These are phyloP conservation scores for Geococcyx californianus DNA, from an alignment of 2,113 vertebrate genomes.

Conservation along the genomic window DNA sequence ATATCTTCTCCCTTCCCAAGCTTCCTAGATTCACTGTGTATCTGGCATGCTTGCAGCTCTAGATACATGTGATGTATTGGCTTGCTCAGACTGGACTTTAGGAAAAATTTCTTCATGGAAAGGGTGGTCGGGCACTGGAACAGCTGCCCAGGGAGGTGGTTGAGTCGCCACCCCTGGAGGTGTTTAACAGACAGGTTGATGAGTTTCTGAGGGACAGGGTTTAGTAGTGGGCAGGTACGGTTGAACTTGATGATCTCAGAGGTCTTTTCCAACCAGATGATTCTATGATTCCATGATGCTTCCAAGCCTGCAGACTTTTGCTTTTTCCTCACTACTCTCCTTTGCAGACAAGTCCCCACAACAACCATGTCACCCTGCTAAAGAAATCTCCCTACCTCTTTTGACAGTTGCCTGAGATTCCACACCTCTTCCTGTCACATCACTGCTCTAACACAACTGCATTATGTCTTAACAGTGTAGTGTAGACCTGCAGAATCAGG, in stretches of 20 bases:
- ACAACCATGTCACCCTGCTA: accelerated
- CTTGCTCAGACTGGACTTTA: no score
- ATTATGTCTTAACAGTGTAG: neutral
- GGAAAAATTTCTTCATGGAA: no score
- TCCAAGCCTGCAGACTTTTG: neutral
- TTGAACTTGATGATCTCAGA: no score
- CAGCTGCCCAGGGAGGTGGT: no score
- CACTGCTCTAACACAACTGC: neutral
- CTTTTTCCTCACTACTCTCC: neutral
- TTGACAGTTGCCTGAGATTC: neutral
- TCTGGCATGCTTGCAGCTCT: neutral
- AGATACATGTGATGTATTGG: no score
- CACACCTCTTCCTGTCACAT: neutral
- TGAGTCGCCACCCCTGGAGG: no score
- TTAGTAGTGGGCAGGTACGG: no score
- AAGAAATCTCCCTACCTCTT: neutral
- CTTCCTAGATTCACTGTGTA: neutral
- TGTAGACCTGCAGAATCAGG: neutral
- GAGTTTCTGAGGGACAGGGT: no score
- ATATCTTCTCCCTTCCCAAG: neutral
- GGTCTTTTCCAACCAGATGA: no score
- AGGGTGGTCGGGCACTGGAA: no score
- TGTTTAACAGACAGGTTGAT: no score
- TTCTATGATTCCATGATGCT: no score
- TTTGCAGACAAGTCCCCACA: accelerated